Conservation (phyloP, 2,113 vertebrate genomes). For the Lepisosteus osseus region DNA sequence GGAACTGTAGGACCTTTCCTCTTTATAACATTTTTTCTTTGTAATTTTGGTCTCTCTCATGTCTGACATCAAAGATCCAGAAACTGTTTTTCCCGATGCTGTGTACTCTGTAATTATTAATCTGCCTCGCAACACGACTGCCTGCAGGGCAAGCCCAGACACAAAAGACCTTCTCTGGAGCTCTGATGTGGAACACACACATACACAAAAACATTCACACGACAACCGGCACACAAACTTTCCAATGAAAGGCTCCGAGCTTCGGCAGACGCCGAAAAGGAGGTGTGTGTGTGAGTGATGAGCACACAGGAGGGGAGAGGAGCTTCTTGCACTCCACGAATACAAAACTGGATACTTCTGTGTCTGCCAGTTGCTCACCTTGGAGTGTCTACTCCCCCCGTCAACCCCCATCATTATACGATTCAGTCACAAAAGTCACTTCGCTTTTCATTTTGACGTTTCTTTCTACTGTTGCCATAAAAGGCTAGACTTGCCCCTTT, state of each 20-base stretch:
- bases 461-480: no score
- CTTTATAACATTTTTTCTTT: slow-evolving; percentile 59
- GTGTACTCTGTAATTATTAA: slow-evolving; percentile 77
- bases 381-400: no score
- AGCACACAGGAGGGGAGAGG: no score
- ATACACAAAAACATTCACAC: slow-evolving; percentile 33
- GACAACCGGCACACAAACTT: slow-evolving; percentile 54
- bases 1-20: slow-evolving; percentile 49
- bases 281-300: slow-evolving; percentile 3
- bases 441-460: no score
- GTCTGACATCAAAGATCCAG: slow-evolving; percentile 69
- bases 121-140: slow-evolving; percentile 63
- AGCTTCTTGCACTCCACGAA: no score
- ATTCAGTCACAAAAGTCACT: no score
- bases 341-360: no score
- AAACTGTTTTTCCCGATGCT: slow-evolving; percentile 59
- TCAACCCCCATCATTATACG: no score
- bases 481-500: no score
- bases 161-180: slow-evolving; percentile 61
- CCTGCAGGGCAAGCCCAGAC: slow-evolving; percentile 64
- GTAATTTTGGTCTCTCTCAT: slow-evolving; percentile 77
- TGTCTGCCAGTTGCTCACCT: no score
- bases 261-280: slow-evolving; percentile 38
- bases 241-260: slow-evolving; percentile 46
- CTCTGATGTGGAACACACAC: slow-evolving; percentile 55